A percentile compares a stretch with the other conserved stretches of the same genome.
These are phyloP conservation scores for Puma concolor DNA, from an alignment of 2,113 vertebrate genomes.

Conservation along the genomic window DNA sequence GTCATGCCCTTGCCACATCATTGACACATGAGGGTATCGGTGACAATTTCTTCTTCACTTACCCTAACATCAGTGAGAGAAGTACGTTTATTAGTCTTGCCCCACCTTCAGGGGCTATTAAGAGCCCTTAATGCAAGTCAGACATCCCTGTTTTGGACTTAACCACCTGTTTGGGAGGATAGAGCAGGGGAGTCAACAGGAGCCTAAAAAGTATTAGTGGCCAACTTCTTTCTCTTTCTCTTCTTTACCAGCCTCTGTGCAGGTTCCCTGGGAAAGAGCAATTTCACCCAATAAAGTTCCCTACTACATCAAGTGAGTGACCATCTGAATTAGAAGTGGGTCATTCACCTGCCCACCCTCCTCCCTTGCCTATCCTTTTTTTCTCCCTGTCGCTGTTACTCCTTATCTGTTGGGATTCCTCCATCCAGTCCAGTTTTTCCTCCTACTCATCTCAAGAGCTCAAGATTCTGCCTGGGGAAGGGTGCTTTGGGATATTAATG, in stretches of 20 bases:
- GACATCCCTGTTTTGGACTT: not conserved
- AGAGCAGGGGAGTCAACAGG: not conserved
- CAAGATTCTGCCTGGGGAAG: conserved; percentile 29
- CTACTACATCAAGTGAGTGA: conserved; percentile 99
- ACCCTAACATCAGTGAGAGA: not conserved
- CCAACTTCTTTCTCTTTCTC: conserved; percentile 56
- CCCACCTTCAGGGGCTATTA: not conserved
- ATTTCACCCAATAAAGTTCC: conserved; percentile 99
- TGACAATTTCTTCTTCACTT: not conserved
- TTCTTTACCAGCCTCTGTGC: conserved; percentile 93
- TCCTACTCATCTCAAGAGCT: conserved; percentile 44
- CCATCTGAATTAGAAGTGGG: conserved; percentile 60
- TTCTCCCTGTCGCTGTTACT: not conserved
- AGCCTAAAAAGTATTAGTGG: not conserved
- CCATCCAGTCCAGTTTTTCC: not conserved
- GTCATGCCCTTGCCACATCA: not conserved
- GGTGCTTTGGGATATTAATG: conserved; percentile 17
- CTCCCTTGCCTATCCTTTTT: not conserved
- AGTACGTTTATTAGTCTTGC: not conserved
- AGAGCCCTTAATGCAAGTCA: not conserved
- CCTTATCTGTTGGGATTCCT: conserved; percentile 22
- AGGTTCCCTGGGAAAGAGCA: conserved; percentile 98
- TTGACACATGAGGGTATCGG: not conserved
- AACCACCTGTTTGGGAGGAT: not conserved
- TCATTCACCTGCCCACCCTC: not conserved